phyloP scores from a whole-genome alignment of 2,888 invertebrate genomes.

The Ceriagrion tenellum region DNA sequence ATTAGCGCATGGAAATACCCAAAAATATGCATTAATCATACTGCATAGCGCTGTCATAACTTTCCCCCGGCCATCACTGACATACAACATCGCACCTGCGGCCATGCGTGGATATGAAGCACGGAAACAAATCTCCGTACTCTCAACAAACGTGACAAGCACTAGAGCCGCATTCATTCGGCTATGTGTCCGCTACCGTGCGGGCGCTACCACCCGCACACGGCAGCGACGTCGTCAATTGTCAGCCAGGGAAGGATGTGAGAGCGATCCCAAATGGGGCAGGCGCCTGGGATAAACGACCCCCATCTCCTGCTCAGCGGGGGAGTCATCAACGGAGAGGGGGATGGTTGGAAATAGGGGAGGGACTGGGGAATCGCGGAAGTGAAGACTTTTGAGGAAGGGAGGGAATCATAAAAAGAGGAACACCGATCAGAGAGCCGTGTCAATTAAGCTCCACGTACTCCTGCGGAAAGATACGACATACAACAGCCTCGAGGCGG shows the following conservation, averaged over 20 bases:
- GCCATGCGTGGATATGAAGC: too few relatives aligned
- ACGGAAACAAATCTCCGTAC: too few relatives aligned
- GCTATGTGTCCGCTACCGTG: too few relatives aligned
- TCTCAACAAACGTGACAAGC: too few relatives aligned
- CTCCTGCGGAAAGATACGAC: not conserved
- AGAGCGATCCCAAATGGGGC: conserved; percentile 73
- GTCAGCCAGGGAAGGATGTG: conserved; percentile 2
- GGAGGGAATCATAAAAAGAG: conserved; percentile 71
- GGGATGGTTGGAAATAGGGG: conserved; percentile 72
- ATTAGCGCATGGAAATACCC: too few relatives aligned
- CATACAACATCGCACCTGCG: too few relatives aligned
- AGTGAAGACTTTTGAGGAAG: conserved; percentile 71
- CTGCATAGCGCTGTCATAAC: too few relatives aligned
- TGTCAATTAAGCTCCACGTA: not conserved
- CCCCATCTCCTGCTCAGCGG: not conserved
- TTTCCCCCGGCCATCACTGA: too few relatives aligned
- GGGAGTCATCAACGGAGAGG: conserved; percentile 73
- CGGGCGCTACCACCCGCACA: too few relatives aligned
- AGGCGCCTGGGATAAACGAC: not conserved
- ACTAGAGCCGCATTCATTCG: too few relatives aligned
- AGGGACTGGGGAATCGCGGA: conserved; percentile 46
- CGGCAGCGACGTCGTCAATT: not conserved
- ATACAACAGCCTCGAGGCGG: not conserved
- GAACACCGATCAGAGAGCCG: not conserved
- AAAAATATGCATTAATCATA: too few relatives aligned